Conservation (phyloP, 2,888 invertebrate species). For the Choristoneura rosaceana region DNA sequence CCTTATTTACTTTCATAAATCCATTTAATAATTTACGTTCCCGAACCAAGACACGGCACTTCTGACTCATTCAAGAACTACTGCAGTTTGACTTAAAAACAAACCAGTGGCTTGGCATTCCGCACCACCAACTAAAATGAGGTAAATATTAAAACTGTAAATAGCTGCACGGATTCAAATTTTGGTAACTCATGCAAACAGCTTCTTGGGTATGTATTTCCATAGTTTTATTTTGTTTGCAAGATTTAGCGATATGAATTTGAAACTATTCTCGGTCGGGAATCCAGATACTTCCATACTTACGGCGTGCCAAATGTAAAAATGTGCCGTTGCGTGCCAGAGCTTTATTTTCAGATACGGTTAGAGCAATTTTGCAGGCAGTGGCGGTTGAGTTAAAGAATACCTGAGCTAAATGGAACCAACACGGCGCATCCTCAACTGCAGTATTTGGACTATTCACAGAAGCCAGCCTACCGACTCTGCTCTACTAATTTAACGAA, state of each 20-base stretch:
- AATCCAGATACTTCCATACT: conserved; percentile 18
- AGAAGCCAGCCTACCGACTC: conserved; percentile 14
- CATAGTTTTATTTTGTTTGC: conserved; percentile 29
- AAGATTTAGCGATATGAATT: conserved; percentile 23
- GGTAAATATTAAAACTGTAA: conserved; percentile 18
- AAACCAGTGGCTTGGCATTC: not conserved
- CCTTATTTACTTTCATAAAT: conserved; percentile 43
- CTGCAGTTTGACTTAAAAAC: conserved; percentile 4
- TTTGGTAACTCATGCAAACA: conserved; percentile 23
- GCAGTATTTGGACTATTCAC: conserved; percentile 32
- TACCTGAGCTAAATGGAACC: conserved; percentile 31
- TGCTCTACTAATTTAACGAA: conserved; percentile 34
- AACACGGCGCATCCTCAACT: conserved; percentile 21
- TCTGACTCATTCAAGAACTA: not conserved
- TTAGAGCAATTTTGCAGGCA: conserved; percentile 14
- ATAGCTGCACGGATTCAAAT: conserved; percentile 20
- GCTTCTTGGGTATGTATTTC: conserved; percentile 3
- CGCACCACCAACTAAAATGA: conserved; percentile 1
- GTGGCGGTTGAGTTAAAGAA: conserved; percentile 35
- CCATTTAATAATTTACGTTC: conserved; percentile 25
- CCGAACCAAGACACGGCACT: conserved; percentile 6
- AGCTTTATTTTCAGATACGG: conserved; percentile 33
- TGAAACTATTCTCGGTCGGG: conserved; percentile 16
- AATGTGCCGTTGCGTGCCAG: conserved; percentile 31
- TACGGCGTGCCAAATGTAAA: conserved; percentile 30